Evolutionary conservation across 2,797 vertebrate genomes (phyloP).

Genomic region (Holocentrus rufus): DNA sequence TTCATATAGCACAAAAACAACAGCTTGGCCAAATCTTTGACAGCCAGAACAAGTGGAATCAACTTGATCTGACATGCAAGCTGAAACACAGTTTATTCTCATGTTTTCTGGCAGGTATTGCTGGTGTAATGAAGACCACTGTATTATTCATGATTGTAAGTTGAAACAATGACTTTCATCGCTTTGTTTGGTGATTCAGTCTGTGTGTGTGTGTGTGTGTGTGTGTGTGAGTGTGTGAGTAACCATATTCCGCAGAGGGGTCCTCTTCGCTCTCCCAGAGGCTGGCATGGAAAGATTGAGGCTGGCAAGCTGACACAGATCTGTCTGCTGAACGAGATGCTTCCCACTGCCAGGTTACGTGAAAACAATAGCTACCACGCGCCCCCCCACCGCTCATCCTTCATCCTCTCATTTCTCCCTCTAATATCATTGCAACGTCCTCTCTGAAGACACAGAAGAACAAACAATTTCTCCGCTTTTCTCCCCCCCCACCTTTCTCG

Average conservation of each 20-base stretch:
- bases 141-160: not conserved
- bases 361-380: constrained; percentile 6
- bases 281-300: constrained; percentile 13
- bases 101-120: not conserved
- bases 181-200: not conserved
- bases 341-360: constrained; percentile 3
- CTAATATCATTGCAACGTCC: constrained; percentile 16
- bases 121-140: not conserved
- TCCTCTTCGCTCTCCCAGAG: not conserved
- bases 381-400: constrained; percentile 21
- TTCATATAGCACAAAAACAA: no score
- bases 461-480: constrained; percentile 3
- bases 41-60: no score
- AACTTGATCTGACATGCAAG: no score
- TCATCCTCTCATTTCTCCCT: not conserved
- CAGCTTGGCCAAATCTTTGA: no score
- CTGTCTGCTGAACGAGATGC: not conserved
- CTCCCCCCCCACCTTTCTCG: constrained; percentile 9
- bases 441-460: constrained; percentile 32
- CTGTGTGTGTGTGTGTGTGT: no score
- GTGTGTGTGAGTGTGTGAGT: no score
- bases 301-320: not conserved
- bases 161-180: not conserved
- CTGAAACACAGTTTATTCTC: not conserved
- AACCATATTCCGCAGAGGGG: not conserved